Percentiles rank a stretch among this genome's conserved stretches.
Conservation (phyloP, 2,888 invertebrate species). For the Orchesella flavescens region DNA sequence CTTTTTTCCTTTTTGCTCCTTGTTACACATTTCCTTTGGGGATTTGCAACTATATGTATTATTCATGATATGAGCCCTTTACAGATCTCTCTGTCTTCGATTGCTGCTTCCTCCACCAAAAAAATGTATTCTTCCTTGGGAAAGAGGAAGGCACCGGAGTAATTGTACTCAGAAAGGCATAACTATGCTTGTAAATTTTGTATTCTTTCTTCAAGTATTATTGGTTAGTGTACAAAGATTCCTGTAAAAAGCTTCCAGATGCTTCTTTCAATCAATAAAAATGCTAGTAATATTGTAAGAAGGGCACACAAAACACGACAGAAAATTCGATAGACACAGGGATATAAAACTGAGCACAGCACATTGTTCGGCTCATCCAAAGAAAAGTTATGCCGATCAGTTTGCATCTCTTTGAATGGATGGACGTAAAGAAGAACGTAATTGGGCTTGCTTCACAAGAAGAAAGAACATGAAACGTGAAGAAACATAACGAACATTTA, state of each 20-base stretch:
- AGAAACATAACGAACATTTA: constrained; percentile 1
- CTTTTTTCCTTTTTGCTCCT: constrained; percentile 4
- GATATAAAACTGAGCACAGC: not conserved
- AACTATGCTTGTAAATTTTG: constrained; percentile 29
- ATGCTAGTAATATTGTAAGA: not conserved
- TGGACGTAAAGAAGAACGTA: constrained; percentile 30
- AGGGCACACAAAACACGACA: not conserved
- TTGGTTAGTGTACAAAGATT: constrained; percentile 7
- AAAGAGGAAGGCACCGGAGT: not conserved
- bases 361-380: not conserved
- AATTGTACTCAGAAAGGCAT: constrained; percentile 31
- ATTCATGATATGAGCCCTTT: constrained; percentile 46
- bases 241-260: constrained; percentile 45
- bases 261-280: constrained; percentile 52
- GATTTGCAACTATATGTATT: constrained; percentile 54
- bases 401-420: constrained; percentile 17
- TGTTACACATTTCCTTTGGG: constrained; percentile 33
- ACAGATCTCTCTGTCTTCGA: not conserved
- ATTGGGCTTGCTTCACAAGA: constrained; percentile 41
- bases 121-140: not conserved
- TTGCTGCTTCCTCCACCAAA: not conserved
- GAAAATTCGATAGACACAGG: not conserved
- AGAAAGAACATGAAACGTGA: constrained; percentile 1
- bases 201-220: constrained; percentile 18
- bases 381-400: not conserved